Conservation (phyloP, 2,797 vertebrate species). For the Denticeps clupeoides region DNA sequence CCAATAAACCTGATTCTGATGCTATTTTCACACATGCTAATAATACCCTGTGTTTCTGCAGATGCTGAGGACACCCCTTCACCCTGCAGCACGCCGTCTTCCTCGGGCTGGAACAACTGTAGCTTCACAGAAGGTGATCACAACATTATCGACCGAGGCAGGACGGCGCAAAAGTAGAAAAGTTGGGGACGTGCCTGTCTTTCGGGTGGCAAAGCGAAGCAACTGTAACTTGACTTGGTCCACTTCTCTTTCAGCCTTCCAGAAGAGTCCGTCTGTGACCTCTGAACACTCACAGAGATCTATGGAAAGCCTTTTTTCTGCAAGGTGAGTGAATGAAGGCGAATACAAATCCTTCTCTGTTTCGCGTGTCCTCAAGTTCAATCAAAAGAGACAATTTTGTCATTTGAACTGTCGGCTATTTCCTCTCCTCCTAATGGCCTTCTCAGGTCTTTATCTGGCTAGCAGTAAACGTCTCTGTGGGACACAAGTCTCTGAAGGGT, state of each 20-base stretch:
- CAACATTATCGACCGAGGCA: constrained; percentile 1
- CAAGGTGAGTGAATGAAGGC: constrained; percentile 73
- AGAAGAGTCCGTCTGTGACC: constrained; percentile 63
- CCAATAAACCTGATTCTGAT: no score
- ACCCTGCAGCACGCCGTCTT: constrained; percentile 50
- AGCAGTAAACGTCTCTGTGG: not conserved
- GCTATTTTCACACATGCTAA: not conserved
- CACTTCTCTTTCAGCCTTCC: constrained; percentile 50
- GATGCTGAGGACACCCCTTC: constrained; percentile 54
- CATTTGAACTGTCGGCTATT: no score
- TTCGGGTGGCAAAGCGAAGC: not conserved
- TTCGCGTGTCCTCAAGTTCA: no score
- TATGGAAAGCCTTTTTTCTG: constrained; percentile 75
- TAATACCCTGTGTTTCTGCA: constrained; percentile 23
- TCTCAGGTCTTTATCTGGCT: constrained; percentile 1
- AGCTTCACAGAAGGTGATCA: constrained; percentile 60
- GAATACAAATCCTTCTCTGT: no score
- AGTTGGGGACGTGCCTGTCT: no score
- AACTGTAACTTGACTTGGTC: not conserved
- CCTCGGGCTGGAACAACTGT: constrained; percentile 52
- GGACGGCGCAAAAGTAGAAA: no score
- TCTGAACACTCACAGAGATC: constrained; percentile 71
- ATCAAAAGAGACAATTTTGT: no score
- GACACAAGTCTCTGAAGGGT: not conserved
- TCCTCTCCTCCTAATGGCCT: no score